A percentile compares a stretch with the other conserved stretches of the same genome.
phyloP scores from a whole-genome alignment of 2,797 vertebrate genomes.

The Karalla daura region DNA sequence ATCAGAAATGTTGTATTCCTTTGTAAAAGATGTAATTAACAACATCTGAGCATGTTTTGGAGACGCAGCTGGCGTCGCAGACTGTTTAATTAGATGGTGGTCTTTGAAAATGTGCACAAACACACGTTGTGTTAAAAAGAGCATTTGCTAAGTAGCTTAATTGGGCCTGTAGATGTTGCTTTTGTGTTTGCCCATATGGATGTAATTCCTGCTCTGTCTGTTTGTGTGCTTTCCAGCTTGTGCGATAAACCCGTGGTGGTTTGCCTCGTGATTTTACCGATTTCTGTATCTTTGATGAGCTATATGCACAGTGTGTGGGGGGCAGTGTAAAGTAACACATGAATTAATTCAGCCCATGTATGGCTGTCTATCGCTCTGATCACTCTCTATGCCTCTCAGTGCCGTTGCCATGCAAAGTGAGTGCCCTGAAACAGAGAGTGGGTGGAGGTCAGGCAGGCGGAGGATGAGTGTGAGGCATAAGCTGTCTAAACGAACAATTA shows the following conservation, averaged over 20 bases:
- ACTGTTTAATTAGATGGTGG: constrained; percentile 48
- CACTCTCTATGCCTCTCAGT: background rate
- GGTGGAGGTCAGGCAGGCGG: constrained; percentile 25
- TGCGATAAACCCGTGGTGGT: constrained; percentile 25
- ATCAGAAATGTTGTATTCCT: constrained; percentile 41
- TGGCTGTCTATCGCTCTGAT: constrained; percentile 13
- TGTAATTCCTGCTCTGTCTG: constrained; percentile 37
- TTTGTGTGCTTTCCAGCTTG: constrained; percentile 9
- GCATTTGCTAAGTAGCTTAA: constrained; percentile 48
- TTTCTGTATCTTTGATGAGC: constrained; percentile 40
- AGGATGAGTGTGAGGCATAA: constrained; percentile 24
- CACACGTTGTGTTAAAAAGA: constrained; percentile 27
- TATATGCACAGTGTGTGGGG: constrained; percentile 21
- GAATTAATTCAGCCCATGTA: constrained; percentile 23
- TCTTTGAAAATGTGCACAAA: constrained; percentile 34
- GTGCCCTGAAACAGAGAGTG: constrained; percentile 17
- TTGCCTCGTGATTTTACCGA: constrained; percentile 37
- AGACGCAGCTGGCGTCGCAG: constrained; percentile 35
- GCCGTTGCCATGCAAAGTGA: constrained; percentile 5
- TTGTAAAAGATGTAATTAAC: constrained; percentile 47
- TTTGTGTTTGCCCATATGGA: constrained; percentile 58
- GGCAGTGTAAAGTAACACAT: constrained; percentile 11
- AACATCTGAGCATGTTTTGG: constrained; percentile 36
- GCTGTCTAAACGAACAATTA: constrained; percentile 40
- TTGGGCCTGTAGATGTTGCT: constrained; percentile 41